Base-by-base conservation (phyloP, 2,888 invertebrate species). In the Ennomos fuscantarius region DNA sequence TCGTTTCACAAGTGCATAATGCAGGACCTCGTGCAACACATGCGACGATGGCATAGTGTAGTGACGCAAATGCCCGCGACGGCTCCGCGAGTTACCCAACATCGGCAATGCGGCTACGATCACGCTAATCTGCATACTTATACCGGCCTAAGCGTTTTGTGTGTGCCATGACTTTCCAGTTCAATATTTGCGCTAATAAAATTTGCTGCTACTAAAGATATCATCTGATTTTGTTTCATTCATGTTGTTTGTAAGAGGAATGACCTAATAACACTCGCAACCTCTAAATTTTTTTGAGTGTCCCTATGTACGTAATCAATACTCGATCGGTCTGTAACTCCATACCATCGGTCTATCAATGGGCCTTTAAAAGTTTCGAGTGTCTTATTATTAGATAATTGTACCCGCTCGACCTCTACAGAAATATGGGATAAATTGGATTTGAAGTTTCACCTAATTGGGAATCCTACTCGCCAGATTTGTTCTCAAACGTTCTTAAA, bases 101-200 rank as follows among this genome's bases (percentile, higher is more conserved):
- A 78, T 69, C 84, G 71, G 85, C 87, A 86, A 76, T 88, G 86
- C 86, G 82, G 78, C 72, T 73, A 70, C 70, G 73, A 79, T 78
- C 83, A 83, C 79, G 82, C 84, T 77, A 83, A 82, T 82, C 81
- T 82, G 75, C 81, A 81, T 84, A 81, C 74, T 78, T 73, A 63
- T 66, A 55, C 53, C 36, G 10, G 42, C 48, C 35, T 49, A 37
- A 41, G 40, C 37, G 11, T 40, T 13, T 24, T 8, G 24, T 35
- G 24, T 35, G 13, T 49, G 12, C 9, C 12, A 31, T 32, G 37
- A 35, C 41, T 33, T 12, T 10, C 36, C 37, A 12, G 32, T 39
- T 32, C 3, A 24, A 24, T 24, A 24, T 24, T 24, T 6, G 24
- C 24, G 3, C 24, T 24, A 34, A 12, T 9, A 36, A 37, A 9